phyloP scores from a whole-genome alignment of 2,888 invertebrate species.

The Anaspis maculata region DNA sequence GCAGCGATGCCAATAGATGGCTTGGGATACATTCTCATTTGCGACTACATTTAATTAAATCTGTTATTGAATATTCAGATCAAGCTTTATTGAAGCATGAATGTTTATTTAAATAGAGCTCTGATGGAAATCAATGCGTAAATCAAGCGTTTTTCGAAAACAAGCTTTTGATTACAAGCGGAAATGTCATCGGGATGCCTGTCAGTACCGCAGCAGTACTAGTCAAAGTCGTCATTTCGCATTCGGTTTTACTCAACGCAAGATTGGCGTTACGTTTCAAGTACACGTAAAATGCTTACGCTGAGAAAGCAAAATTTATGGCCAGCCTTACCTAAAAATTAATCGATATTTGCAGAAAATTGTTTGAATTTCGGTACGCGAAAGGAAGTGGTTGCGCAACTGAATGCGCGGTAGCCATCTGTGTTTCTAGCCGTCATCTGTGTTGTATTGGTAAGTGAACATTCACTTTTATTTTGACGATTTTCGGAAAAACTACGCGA shows the following conservation, averaged over 20 bases:
- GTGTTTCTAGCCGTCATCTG: constrained; percentile 49
- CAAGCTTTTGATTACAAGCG: constrained; percentile 7
- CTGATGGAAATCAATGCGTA: not conserved
- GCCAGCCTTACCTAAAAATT: too few species aligned
- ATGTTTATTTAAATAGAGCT: not conserved
- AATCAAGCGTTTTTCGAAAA: not conserved
- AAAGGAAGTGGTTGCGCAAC: not conserved
- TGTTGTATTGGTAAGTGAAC: constrained; percentile 47
- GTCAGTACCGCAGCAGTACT: constrained; percentile 7
- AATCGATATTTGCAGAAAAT: not conserved
- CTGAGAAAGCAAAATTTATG: too few species aligned
- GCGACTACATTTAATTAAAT: too few species aligned
- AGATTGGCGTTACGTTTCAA: too few species aligned
- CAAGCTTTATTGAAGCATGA: too few species aligned
- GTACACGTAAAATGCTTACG: too few species aligned
- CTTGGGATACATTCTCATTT: too few species aligned
- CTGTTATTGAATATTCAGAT: too few species aligned
- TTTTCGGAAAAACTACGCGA: constrained; percentile 34
- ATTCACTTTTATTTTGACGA: constrained; percentile 31
- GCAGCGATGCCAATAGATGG: too few species aligned
- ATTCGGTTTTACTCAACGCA: too few species aligned
- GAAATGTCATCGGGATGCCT: constrained; percentile 8
- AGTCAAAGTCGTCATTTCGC: too few species aligned
- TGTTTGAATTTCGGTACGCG: not conserved
- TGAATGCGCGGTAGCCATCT: constrained; percentile 38